Conservation (phyloP, 2,797 vertebrate species). For the Chiroxiphia lanceolata region DNA sequence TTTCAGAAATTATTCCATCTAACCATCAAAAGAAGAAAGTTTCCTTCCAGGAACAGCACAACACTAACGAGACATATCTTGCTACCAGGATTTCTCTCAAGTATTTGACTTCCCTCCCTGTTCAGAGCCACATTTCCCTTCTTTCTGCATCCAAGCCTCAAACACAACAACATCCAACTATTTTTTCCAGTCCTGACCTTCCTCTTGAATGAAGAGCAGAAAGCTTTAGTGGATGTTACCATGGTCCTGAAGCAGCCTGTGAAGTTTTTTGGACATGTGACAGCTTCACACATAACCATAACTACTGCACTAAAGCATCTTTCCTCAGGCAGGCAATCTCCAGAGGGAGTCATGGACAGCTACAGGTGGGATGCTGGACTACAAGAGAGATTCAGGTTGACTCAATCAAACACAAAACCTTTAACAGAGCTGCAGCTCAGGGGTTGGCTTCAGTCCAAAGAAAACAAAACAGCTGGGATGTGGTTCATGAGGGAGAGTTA, state of each 20-base stretch:
- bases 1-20: not conserved
- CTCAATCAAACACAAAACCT: not conserved
- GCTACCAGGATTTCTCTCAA: not conserved
- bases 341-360: not conserved
- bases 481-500: not conserved
- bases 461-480: not conserved
- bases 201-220: not conserved
- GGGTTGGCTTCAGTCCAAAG: not conserved
- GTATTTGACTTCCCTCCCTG: fast-evolving
- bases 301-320: not conserved
- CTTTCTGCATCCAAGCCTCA: not conserved
- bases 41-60: not conserved
- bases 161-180: not conserved
- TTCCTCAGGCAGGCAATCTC: not conserved
- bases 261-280: fast-evolving
- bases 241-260: not conserved
- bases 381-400: not conserved
- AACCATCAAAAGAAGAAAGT: not conserved
- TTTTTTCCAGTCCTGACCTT: not conserved
- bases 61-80: not conserved
- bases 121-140: not conserved
- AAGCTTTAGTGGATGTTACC: not conserved
- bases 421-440: not conserved
- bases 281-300: fast-evolving
- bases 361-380: not conserved